Evolutionary conservation across 2,797 vertebrate genomes (phyloP), one percentile per base, ranked within the genome.

Genomic region (Pelodytes ibericus): DNA sequence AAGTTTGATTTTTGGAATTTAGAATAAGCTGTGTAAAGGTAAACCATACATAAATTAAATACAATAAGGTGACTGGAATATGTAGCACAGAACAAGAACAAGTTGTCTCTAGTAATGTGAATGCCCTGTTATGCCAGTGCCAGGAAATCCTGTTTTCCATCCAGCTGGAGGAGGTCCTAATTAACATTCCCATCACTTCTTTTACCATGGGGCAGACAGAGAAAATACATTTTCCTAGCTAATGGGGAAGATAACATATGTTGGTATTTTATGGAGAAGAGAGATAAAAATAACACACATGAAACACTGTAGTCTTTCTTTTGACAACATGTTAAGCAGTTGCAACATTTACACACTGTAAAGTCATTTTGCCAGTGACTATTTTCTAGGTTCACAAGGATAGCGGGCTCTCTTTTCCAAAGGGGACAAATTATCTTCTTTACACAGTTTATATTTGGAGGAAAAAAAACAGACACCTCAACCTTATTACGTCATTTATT

Each of bases 81-180:
- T 49, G 44, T 6, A n/a, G 18, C 4, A n/a, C n/a, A 22, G 20
- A 22, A 53, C n/a, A 53, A 53, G 6, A 53, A 15, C 44, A 47
- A 47, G 16, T 16, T 24, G 49, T 53, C 4, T 22, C n/a, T 53
- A 20, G 49, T 60, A 6, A 31, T 25, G 47, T 71, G 75, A 71
- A 71, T 71, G 68, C 51, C 36, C 74, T 72, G 59, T 71, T 71
- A 65, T 77, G 31, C 47, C 67, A 56, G 20, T 56, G 67, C 47
- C 67, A 72, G 75, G 24, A 63, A 62, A 51, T 63, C 33, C 33
- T 60, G 27, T 33, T 53, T 26, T 72, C 26, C 44, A 10, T 36
- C 29, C 56, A 71, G 60, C 16, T 71, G 75, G 61, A 71, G 68
- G 51, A 64, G 24, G 47, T 33, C 20, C 49, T 71, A 29, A 71